These are phyloP conservation scores for Novumbra hubbsi DNA, from an alignment of 2,797 vertebrate genomes.

Conservation along the genomic window DNA sequence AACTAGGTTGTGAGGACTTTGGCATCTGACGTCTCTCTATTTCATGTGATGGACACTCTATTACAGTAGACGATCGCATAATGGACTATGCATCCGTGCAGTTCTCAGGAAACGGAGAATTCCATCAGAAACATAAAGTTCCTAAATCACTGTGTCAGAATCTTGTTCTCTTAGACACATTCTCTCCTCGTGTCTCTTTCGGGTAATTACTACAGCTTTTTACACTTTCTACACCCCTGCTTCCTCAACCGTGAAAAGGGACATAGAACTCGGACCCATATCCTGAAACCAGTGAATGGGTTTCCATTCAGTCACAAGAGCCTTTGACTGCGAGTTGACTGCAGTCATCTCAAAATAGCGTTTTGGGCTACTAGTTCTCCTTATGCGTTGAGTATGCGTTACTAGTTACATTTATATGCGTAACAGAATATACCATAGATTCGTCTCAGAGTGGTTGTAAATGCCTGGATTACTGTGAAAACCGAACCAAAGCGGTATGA, in stretches of 20 bases:
- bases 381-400: neutral
- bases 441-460: slow-evolving; percentile 30
- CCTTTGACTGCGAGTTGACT: neutral
- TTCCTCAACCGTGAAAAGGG: slow-evolving; percentile 33
- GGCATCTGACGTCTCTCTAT: slow-evolving; percentile 88
- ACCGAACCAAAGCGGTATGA: neutral
- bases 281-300: slow-evolving; percentile 31
- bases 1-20: slow-evolving; percentile 59
- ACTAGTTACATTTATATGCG: neutral
- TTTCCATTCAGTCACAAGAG: slow-evolving; percentile 34
- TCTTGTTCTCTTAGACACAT: slow-evolving; percentile 62
- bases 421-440: slow-evolving; percentile 49
- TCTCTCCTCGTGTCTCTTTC: slow-evolving; percentile 58
- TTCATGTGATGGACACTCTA: slow-evolving; percentile 92
- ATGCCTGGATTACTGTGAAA: slow-evolving; percentile 11
- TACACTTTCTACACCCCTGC: slow-evolving; percentile 33
- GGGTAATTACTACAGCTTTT: slow-evolving; percentile 75
- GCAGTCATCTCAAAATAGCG: slow-evolving; percentile 31
- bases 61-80: slow-evolving; percentile 84
- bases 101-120: slow-evolving; percentile 84
- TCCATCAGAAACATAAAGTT: slow-evolving; percentile 89
- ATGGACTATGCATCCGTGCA: slow-evolving; percentile 92
- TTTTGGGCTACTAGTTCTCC: slow-evolving; percentile 43
- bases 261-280: slow-evolving; percentile 51
- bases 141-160: slow-evolving; percentile 61